Evolutionary conservation across 2,113 vertebrate genomes (phyloP), one percentile per base, ranked within the genome.

Genomic region (Lasiurus cinereus): DNA sequence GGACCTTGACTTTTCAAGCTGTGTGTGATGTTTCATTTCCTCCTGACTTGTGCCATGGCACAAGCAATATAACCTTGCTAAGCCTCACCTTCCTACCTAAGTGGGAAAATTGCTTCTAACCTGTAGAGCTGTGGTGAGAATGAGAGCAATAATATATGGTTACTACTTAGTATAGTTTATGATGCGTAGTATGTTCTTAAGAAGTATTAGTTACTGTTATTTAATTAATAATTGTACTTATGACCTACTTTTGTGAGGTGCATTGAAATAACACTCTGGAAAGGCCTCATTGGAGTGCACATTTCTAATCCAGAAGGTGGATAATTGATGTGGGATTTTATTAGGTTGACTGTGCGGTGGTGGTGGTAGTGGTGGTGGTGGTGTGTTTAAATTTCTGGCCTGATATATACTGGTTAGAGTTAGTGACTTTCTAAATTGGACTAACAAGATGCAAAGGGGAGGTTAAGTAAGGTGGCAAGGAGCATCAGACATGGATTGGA

Each of bases 281-380:
- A 50, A 66, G 27, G 18, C 29, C 29, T 78, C 54, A 8, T 56
- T 76, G 22, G 5, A 4, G 8, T 31, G 13, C 46, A 52, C 13
- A 24, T 93, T 85, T 93, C 46, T 56, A 6, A 56, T 59, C 33
- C 13, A 36, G 84, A 62, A 87, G 18, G 18, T 69, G 9, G 18
- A 73, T 14, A 27, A 21, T 0, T 83, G 70, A 31, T 0, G 0
- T 39, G 24, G 56, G 31, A 50, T 79, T 79, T 83, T 83, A 31
- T 16, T 72, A 36, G 33, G 16, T 59, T 90, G 3, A 36, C 19
- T 0, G 0, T 67, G 22, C 2, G 4, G 54, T 39, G 19, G 31
- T 52, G 5, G 11, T 59, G 19, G 31, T 52, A 4, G 11, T 59
- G 7, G 33, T 43, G 67, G 24, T 16, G 8, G 54, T 16, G 5